Evolutionary conservation across 2,113 vertebrate species (phyloP).

Genomic region (Oryctolagus cuniculus): mOryCun1.1 NC_091438.1:150310001-150310500

Average conservation of each 20-base stretch:
- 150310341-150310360: background rate
- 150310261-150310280: background rate
- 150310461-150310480: too few relatives aligned
- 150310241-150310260: background rate
- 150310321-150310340: background rate
- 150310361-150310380: background rate
- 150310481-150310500: too few relatives aligned
- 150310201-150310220: background rate
- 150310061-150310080: background rate
- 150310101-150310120: background rate
- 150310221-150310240: background rate
- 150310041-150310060: background rate
- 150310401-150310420: too few relatives aligned
- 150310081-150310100: background rate
- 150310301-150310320: background rate
- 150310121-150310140: background rate
- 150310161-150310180: background rate
- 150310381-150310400: background rate
- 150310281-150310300: background rate
- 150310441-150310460: too few relatives aligned
- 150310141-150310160: background rate
- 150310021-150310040: background rate
- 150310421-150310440: too few relatives aligned
- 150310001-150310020: background rate
- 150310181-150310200: background rate